phyloP scores from a whole-genome alignment of 2,888 invertebrate species.

The Hydroisotoma schaefferi region DNA sequence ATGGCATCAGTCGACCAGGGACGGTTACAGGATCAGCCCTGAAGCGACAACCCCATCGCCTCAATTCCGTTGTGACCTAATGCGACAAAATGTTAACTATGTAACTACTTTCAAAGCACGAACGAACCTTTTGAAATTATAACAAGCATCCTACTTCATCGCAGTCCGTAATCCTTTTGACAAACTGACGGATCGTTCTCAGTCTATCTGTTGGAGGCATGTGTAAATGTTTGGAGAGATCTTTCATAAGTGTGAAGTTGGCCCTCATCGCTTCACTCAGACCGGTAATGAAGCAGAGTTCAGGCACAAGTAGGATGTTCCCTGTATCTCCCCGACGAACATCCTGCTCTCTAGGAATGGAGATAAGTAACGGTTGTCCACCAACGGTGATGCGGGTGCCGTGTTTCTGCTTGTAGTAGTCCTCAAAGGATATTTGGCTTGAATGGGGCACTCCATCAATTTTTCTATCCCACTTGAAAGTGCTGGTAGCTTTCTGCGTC shows the following conservation, averaged over 20 bases:
- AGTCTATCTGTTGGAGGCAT: neutral
- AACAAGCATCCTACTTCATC: neutral
- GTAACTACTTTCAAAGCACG: too few relatives aligned
- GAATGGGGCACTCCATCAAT: neutral
- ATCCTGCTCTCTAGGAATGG: neutral
- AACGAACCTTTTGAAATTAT: too few relatives aligned
- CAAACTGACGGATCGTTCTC: neutral
- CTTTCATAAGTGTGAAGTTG: slow-evolving; percentile 4
- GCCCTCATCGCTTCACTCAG: neutral
- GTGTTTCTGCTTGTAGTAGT: neutral
- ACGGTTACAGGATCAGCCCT: neutral
- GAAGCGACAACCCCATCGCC: neutral
- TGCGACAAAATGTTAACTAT: too few relatives aligned
- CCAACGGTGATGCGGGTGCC: neutral
- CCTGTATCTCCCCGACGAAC: slow-evolving; percentile 6
- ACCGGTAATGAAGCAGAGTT: slow-evolving; percentile 9
- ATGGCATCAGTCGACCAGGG: neutral
- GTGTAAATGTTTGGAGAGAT: neutral
- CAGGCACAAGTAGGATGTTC: neutral
- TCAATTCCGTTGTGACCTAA: neutral
- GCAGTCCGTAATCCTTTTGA: neutral
- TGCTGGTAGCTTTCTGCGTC: neutral
- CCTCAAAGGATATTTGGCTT: neutral
- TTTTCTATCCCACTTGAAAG: neutral
- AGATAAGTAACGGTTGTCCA: neutral